Evolutionary conservation across 2,113 vertebrate species (phyloP), one percentile per base, ranked within the genome.

Genomic region (Acrocephalus kingi): DNA sequence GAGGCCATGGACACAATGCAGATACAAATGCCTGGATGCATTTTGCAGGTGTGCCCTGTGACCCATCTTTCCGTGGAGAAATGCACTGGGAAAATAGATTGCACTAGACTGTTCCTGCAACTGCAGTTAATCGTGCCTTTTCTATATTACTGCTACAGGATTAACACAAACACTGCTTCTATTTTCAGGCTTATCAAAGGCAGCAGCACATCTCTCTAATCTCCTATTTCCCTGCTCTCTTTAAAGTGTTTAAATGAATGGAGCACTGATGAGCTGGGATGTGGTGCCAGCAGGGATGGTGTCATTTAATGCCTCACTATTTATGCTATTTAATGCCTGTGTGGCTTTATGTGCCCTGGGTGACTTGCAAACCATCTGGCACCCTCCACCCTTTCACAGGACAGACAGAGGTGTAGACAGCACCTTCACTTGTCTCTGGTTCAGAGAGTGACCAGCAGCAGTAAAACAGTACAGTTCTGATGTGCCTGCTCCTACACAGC

Each of bases 21-120:
- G 83, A 90, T 28, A 73, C 45, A 73, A 91, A 91, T 0, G n/a
- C 59, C 72, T 93, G 90, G 88, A 72, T 89, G 90, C 61, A 45
- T 93, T 94, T 92, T 96, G 92, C 92, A 96, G 92, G 92, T 93
- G 93, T 94, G 92, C 90, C 90, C 94, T 87, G 86, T 94, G 93
- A 90, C 92, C 92, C 73, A 35, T 94, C 88, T 84, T 90, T 96
- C 94, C 25, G 4, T 48, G 73, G 87, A 80, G 73, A 87, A 94
- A 95, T 95, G 94, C 49, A 64, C 56, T 46, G 86, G 76, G 52
- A 90, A 93, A 96, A 93, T 6, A 92, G 90, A 89, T 87, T 90
- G 80, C 69, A 64, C 25, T 48, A 74, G 77, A 63, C 88, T 87
- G 77, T 67, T 93, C 56, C 92, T 96, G 83, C 82, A 84, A 84